phyloP scores from a whole-genome alignment of 2,797 vertebrate genomes.

The Varecia variegata region DNA sequence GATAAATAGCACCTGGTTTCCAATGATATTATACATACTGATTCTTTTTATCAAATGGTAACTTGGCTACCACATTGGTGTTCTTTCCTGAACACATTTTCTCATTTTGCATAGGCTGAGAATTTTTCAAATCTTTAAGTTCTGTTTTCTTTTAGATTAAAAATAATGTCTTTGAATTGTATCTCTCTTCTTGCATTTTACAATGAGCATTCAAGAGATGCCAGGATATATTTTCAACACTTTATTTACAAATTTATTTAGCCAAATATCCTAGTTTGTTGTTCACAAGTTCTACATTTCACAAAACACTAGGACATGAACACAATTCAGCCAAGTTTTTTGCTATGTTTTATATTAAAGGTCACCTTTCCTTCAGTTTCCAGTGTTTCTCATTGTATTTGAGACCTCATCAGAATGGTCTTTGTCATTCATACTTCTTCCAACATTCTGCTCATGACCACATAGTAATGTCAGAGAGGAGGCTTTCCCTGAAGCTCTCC shows the following conservation, averaged over 20 bases:
- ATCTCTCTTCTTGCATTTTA: neutral
- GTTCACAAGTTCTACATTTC: neutral
- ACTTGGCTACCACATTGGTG: neutral
- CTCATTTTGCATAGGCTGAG: neutral
- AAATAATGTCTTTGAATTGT: neutral
- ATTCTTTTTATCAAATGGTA: neutral
- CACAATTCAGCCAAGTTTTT: neutral
- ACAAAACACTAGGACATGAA: neutral
- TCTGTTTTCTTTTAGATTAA: neutral
- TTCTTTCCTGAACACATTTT: neutral
- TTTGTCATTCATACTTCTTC: neutral
- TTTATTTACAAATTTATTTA: neutral
- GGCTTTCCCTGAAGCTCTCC: neutral
- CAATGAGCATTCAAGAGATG: neutral
- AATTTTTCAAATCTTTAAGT: neutral
- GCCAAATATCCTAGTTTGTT: neutral
- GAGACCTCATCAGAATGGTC: neutral
- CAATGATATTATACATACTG: neutral
- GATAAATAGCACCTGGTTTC: neutral
- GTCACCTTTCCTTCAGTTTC: neutral
- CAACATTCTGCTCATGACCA: neutral
- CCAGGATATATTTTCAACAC: neutral
- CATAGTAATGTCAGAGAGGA: neutral
- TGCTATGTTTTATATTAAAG: neutral
- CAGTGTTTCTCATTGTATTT: neutral